Evolutionary conservation across 2,888 invertebrate species (phyloP).

Genomic region (Ectemnius continuus): DNA sequence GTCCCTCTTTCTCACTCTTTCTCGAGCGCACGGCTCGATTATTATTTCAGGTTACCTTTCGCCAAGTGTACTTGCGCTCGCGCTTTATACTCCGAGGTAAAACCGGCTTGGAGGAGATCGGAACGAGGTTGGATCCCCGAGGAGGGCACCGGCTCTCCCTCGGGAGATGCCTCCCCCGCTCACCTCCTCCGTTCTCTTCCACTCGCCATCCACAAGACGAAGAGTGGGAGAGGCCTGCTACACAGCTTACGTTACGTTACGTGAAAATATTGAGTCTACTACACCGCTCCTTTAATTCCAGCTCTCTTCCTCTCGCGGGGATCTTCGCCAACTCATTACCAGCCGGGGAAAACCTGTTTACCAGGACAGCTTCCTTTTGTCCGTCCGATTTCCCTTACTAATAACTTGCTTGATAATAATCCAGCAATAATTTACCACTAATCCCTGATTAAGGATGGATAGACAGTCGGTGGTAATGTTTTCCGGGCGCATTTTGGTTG

Average conservation of each 20-base stretch:
- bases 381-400: not conserved
- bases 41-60: constrained; percentile 70
- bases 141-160: constrained; percentile 58
- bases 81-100: constrained; percentile 68
- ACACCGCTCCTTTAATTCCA: not conserved
- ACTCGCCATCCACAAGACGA: too few relatives aligned
- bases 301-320: not conserved
- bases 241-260: not conserved
- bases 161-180: constrained; percentile 57
- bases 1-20: constrained; percentile 54
- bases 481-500: constrained; percentile 26
- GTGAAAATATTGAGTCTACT: constrained; percentile 34
- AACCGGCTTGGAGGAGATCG: constrained; percentile 64
- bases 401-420: not conserved
- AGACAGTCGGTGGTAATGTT: constrained; percentile 15
- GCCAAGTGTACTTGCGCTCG: constrained; percentile 65
- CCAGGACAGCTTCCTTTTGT: not conserved
- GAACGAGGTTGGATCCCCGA: constrained; percentile 68
- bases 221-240: too few relatives aligned
- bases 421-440: not conserved
- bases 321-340: not conserved
- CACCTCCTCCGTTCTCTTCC: not conserved
- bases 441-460: not conserved
- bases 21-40: constrained; percentile 55
- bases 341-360: not conserved